Evolutionary conservation across 35 echinoderm and acorn worm genomes (phyloP).

Genomic region (Chiridota heheva): DNA sequence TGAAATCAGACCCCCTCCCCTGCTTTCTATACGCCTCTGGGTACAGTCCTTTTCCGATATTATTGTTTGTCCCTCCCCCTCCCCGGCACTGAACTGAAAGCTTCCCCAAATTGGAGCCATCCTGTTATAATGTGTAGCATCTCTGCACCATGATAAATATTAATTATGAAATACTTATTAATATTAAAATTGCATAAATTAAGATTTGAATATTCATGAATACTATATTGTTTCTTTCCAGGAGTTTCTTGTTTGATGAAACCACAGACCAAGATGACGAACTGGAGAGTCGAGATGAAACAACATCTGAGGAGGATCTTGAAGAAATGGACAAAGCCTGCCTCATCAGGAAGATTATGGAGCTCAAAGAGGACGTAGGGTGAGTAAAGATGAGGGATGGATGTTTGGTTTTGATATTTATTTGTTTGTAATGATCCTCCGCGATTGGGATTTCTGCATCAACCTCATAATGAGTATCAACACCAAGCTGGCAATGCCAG

Average conservation of each 20-base stretch:
- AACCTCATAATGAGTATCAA: background rate
- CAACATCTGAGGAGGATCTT: constrained; percentile 59
- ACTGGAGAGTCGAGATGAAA: constrained; percentile 49
- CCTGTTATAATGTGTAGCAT: no score
- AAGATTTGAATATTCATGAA: no score
- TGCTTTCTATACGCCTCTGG: no score
- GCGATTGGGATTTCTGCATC: background rate
- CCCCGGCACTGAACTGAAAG: no score
- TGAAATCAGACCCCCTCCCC: no score
- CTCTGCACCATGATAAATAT: no score
- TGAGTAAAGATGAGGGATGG: background rate
- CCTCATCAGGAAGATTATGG: constrained; percentile 58
- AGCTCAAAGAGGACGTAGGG: constrained; percentile 58
- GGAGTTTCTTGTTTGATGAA: constrained; percentile 55
- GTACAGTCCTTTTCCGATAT: no score
- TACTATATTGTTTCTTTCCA: background rate
- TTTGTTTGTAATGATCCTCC: background rate
- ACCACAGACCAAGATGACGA: constrained; percentile 48
- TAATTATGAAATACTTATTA: no score
- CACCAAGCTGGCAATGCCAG: background rate
- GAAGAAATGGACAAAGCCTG: constrained; percentile 58
- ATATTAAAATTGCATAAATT: no score
- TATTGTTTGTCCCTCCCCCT: no score
- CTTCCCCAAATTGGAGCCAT: no score
- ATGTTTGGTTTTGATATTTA: background rate